Base-by-base conservation (phyloP, 23 tunicate genomes). In the Trididemnum nubilum region DNA sequence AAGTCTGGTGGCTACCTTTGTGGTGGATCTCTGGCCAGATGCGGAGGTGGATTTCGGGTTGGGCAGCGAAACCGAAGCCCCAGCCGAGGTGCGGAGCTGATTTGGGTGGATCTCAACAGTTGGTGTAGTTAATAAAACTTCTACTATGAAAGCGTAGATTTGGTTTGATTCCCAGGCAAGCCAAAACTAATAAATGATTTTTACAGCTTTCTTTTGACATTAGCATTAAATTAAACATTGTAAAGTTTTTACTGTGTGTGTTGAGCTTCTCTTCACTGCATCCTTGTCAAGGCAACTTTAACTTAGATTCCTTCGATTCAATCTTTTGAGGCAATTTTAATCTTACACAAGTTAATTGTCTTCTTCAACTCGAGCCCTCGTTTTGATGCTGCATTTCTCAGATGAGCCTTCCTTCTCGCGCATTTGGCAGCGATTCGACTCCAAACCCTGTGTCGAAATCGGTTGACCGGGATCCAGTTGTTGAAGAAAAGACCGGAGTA, bases 1-100 rank as follows among this genome's bases (percentile, higher is more conserved):
- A 3, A 84, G 91, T 51, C 30, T 88, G 25, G 66, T 93, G 36
- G 71, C 81, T 34, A 93, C 98, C 0, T 76, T 93, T 52, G 89
- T 88, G 34, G 80, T 77, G 54, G 98, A 93, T 34, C 75, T 93
- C 26, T 93, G 69, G 64, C 92, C 92, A 36, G 85, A 83, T 37
- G 92, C 83, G 49, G 98, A 87, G 15, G 83, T 93, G 28, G 93
- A 93, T 54, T 87, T 87, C 38, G 92, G 82, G 0, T 52, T 81
- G 35, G 90, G 86, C 3, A 58, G 78, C 18, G 85, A 82, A 31
- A 85, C 76, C 9, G 78, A 64, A 18, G 83, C 35, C 22, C 31
- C 76, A n/a, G 39, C 38, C 0, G 38, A 78, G 36, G 83, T 36
- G 54, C 54, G 66, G 89, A 33, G 36, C 30, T 37, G 2, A 61